Conservation (phyloP, 2,888 invertebrate species). For the Tenthredo notha region DNA sequence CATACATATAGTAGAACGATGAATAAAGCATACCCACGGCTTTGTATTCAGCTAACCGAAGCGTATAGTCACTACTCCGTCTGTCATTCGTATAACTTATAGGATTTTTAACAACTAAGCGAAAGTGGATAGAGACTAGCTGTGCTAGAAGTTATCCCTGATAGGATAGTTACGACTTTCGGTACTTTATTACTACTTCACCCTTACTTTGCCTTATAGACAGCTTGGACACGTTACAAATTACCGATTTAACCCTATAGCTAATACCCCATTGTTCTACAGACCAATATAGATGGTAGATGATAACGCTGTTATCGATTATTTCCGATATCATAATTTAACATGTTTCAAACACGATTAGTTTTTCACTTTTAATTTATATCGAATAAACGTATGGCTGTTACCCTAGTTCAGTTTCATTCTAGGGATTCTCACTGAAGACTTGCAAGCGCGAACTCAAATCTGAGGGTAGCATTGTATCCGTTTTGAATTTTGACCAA, state of each 20-base stretch:
- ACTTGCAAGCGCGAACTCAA: no score
- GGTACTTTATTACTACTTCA: constrained; percentile 62
- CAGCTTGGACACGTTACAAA: constrained; percentile 47
- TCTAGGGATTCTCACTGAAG: no score
- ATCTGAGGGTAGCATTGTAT: no score
- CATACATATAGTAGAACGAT: constrained; percentile 13
- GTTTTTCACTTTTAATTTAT: not conserved
- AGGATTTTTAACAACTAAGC: constrained; percentile 61
- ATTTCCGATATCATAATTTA: constrained; percentile 4
- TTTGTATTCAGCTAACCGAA: constrained; percentile 54
- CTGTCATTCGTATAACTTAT: constrained; percentile 66
- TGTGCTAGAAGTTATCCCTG: constrained; percentile 26
- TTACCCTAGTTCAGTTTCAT: no score
- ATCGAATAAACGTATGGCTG: not conserved
- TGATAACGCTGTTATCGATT: not conserved
- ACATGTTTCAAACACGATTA: not conserved
- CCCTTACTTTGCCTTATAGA: not conserved
- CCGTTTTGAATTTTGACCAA: no score
- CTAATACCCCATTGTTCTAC: constrained; percentile 31
- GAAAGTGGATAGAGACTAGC: constrained; percentile 60
- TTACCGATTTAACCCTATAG: constrained; percentile 11
- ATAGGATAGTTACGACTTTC: constrained; percentile 60
- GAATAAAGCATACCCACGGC: constrained; percentile 46
- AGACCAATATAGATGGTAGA: not conserved
- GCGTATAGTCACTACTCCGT: constrained; percentile 56